A percentile compares a stretch with the other conserved stretches of the same genome.
Conservation (phyloP, 37 sponge, comb jelly and placozoan genomes). For the Aplysina aerophoba region DNA sequence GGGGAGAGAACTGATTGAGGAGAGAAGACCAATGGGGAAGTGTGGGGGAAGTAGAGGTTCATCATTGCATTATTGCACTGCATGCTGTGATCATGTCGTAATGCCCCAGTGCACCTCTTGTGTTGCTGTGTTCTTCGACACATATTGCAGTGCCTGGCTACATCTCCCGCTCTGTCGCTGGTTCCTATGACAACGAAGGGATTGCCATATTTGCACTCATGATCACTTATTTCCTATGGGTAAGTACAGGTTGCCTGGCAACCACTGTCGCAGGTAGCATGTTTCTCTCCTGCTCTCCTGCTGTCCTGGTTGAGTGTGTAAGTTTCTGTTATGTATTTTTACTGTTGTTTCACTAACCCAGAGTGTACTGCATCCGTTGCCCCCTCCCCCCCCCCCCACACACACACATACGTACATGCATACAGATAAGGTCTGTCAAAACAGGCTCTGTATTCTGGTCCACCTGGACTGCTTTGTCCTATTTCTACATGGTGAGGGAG, state of each 20-base stretch:
- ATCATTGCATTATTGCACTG: too few species aligned
- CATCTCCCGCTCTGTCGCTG: slow-evolving; percentile 99
- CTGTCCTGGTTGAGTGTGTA: too few species aligned
- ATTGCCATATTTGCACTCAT: slow-evolving; percentile 99
- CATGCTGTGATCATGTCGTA: too few species aligned
- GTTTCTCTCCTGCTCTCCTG: background rate
- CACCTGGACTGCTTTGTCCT: slow-evolving; percentile 85
- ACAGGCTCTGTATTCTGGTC: slow-evolving; percentile 98
- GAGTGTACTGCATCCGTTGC: background rate
- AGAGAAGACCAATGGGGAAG: too few species aligned
- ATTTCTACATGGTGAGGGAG: slow-evolving; percentile 97
- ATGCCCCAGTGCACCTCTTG: too few species aligned
- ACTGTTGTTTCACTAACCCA: background rate
- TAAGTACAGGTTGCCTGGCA: slow-evolving; percentile 33
- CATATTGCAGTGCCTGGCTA: slow-evolving; percentile 80
- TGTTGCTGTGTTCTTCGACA: too few species aligned
- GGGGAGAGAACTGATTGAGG: too few species aligned
- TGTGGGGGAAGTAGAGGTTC: too few species aligned
- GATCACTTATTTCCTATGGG: slow-evolving; percentile 98
- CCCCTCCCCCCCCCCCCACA: too few species aligned
- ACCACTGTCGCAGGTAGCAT: too few species aligned
- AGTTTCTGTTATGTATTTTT: too few species aligned
- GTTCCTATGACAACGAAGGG: slow-evolving; percentile 99
- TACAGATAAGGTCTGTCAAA: slow-evolving; percentile 86
- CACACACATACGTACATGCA: background rate